Conservation (phyloP, 2,888 invertebrate species). For the Zele albiditarsus region DNA sequence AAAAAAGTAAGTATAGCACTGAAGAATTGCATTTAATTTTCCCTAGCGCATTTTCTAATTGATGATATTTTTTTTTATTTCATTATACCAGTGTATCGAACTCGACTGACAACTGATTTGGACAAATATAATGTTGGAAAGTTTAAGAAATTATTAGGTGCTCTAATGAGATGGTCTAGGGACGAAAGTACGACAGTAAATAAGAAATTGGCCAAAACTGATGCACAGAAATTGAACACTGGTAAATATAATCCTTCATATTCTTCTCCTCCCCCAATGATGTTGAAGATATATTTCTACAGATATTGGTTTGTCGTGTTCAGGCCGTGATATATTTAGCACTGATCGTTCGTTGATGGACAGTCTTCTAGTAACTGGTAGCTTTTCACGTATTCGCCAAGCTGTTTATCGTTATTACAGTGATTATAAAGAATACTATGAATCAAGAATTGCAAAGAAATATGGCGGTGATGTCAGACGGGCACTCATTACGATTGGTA, state of each 20-base stretch:
- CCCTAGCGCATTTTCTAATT: background rate
- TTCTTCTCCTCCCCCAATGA: background rate
- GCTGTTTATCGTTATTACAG: background rate
- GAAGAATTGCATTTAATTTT: background rate
- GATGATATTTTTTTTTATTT: background rate
- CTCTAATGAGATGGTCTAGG: background rate
- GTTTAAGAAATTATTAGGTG: background rate
- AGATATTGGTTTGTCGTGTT: background rate
- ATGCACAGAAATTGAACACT: background rate
- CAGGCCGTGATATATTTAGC: background rate
- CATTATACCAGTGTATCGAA: background rate
- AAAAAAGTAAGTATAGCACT: background rate
- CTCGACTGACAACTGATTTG: background rate
- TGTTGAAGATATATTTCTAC: too few relatives aligned
- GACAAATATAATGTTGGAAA: background rate
- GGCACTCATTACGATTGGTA: background rate
- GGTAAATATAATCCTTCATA: background rate
- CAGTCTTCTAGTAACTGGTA: background rate
- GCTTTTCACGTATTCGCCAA: background rate
- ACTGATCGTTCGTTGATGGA: background rate
- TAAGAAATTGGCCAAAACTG: background rate
- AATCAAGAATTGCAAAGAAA: background rate
- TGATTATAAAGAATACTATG: background rate
- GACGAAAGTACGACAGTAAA: background rate
- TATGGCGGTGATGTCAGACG: background rate